Evolutionary conservation across 2,797 vertebrate species (phyloP), one percentile per base, ranked within the genome.

Genomic region (Gallinago nigripennis): DNA sequence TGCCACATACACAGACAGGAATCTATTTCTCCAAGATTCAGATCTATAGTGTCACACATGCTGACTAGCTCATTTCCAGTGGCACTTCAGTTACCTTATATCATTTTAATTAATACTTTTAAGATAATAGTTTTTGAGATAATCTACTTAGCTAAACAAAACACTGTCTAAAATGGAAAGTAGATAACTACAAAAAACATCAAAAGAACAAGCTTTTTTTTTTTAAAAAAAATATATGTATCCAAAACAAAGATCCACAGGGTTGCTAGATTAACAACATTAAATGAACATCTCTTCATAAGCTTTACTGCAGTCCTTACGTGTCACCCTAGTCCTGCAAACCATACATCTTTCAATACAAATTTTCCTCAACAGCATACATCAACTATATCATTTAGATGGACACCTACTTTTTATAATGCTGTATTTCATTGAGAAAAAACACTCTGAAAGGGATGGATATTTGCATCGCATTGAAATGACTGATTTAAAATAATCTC

Each of bases 391-490:
- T 27, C 8, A 58, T 82, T 95, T 77, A 80, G 63, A 86, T 16
- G 50, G 50, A 72, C 33, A 76, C 20, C 51, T 85, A 57, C 58
- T 80, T 90, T 60, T 95, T 92, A 60, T 39, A 94, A 82, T 15
- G 41, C 17, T 9, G 4, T 17, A 71, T 76, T 91, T 93, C 81
- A 88, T 51, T 58, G 16, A 63, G 54, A 24, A 93, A 82, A 73
- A 48, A 41, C 50, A 90, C 56, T 89, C 25, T 33, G 12, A 86
- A 79, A 80, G 28, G 50, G 27, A 39, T 43, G 16, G 14, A 41
- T 84, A 96, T 75, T 86, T 88, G 75, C 41, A 82, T 54, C 71
- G 53, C 39, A 61, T 35, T 82, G 30, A 93, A 94, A 90, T 73
- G 33, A 33, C 16, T 35, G 50, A 95, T 68, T 91, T 46, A 56